Evolutionary conservation across 2,888 invertebrate genomes (phyloP).

Genomic region (Xylota sylvarum): DNA sequence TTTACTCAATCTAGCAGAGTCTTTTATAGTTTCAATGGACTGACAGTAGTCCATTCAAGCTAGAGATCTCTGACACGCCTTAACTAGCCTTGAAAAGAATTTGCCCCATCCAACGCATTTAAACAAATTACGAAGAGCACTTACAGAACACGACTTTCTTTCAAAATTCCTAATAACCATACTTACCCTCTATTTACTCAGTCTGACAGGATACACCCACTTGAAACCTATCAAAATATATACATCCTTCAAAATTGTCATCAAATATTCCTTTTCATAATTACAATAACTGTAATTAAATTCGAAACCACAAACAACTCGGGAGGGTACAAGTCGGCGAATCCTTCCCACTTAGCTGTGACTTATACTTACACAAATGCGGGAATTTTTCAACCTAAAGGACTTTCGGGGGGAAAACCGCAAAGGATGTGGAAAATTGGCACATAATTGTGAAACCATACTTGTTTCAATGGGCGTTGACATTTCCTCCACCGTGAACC

Average conservation of each 20-base stretch:
- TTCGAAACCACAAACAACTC: conserved; percentile 60
- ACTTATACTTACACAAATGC: conserved; percentile 46
- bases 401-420: conserved; percentile 21
- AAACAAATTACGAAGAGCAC: no score
- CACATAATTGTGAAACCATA: conserved; percentile 73
- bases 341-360: conserved; percentile 26
- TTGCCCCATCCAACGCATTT: no score
- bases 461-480: conserved; percentile 47
- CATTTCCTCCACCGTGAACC: not conserved
- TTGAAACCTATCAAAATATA: conserved; percentile 48
- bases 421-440: conserved; percentile 74
- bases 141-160: no score
- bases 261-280: conserved; percentile 65
- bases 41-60: no score
- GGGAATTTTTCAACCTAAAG: conserved; percentile 16
- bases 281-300: conserved; percentile 72
- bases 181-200: no score
- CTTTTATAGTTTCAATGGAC: no score
- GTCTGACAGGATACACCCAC: conserved; percentile 30
- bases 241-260: conserved; percentile 50
- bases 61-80: no score
- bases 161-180: no score
- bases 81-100: no score
- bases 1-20: no score
- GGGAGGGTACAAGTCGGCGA: conserved; percentile 20